phyloP scores from a whole-genome alignment of 2,113 vertebrate genomes.

The Tenrec ecaudatus region DNA sequence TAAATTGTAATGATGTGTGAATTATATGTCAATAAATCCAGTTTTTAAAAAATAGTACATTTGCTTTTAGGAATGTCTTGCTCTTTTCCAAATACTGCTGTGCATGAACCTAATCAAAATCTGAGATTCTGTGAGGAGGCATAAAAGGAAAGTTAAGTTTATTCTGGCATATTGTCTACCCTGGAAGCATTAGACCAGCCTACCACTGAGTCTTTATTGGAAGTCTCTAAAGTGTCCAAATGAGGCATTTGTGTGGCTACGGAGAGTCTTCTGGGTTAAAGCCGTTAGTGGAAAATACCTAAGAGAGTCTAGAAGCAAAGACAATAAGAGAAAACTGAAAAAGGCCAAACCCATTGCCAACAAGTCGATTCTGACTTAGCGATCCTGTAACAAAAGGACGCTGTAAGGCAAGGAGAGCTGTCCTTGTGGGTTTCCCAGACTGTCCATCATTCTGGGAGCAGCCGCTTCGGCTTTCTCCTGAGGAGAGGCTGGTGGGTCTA shows the following conservation, averaged over 20 bases:
- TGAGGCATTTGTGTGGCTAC: not conserved
- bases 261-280: slow-evolving; percentile 12
- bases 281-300: not conserved
- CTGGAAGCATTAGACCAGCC: not conserved
- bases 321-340: not conserved
- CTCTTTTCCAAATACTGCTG: slow-evolving; percentile 13
- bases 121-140: slow-evolving; percentile 15
- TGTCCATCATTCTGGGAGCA: too few relatives aligned
- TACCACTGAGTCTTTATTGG: not conserved
- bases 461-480: too few relatives aligned
- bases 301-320: not conserved
- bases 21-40: too few relatives aligned
- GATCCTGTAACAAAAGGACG: too few relatives aligned
- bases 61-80: slow-evolving; percentile 23
- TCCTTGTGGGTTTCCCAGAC: too few relatives aligned
- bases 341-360: too few relatives aligned
- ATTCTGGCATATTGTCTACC: not conserved
- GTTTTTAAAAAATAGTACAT: not conserved
- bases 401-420: too few relatives aligned
- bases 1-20: too few relatives aligned
- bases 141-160: slow-evolving; percentile 17
- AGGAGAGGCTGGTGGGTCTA: too few relatives aligned
- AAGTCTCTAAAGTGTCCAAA: slow-evolving; percentile 16
- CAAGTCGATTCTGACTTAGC: too few relatives aligned
- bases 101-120: slow-evolving; percentile 14